Evolutionary conservation across 2,888 invertebrate species (phyloP).

Genomic region (Glyphotaelius pellucidus): DNA sequence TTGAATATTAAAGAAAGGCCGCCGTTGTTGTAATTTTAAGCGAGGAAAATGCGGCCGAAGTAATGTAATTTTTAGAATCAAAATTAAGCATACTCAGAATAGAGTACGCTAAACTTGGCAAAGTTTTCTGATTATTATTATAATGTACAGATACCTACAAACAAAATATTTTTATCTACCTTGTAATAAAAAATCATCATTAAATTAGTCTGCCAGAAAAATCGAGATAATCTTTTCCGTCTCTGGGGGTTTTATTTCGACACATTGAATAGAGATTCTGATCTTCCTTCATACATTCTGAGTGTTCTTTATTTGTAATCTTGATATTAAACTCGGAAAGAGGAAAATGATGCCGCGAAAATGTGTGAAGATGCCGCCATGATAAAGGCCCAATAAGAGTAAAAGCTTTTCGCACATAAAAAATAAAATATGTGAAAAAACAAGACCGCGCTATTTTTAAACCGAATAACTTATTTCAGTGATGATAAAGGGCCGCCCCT

Average conservation of each 20-base stretch:
- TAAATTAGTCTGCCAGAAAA: neutral
- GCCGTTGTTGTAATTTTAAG: too few species aligned
- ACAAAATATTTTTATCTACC: too few species aligned
- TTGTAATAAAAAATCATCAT: neutral
- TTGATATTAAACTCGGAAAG: neutral
- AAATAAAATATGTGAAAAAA: neutral
- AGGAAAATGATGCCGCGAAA: neutral
- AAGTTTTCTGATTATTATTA: neutral
- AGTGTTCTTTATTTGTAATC: neutral
- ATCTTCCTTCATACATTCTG: neutral
- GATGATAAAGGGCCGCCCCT: neutral
- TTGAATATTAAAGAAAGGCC: too few species aligned
- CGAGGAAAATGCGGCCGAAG: too few species aligned
- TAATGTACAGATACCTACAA: too few species aligned
- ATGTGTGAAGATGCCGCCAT: neutral
- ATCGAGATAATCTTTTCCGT: neutral
- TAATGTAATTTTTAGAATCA: too few species aligned
- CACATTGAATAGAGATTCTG: neutral
- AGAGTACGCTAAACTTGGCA: neutral
- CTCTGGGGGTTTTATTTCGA: neutral
- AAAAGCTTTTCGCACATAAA: neutral
- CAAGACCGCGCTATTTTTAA: neutral
- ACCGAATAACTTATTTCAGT: neutral
- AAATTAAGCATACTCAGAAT: neutral
- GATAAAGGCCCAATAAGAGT: neutral